Conservation (phyloP, 2,797 vertebrate species). For the Pteropus rufus region DNA sequence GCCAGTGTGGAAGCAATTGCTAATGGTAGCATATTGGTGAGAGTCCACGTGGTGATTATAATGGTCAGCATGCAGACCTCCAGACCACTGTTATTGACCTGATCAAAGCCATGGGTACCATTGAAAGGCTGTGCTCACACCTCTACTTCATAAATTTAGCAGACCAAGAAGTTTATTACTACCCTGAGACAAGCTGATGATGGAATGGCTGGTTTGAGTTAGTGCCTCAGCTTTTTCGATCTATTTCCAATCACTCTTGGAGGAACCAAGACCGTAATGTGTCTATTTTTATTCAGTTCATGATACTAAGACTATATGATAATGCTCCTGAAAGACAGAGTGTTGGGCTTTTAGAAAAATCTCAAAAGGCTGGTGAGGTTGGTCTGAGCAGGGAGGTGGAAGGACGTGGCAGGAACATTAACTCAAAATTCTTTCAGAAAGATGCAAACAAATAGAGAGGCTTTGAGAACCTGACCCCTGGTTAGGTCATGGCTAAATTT, state of each 20-base stretch:
- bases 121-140: slow-evolving; percentile 59
- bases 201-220: slow-evolving; percentile 74
- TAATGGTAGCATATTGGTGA: slow-evolving; percentile 19
- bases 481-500: background rate
- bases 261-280: slow-evolving; percentile 62
- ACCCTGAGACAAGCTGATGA: slow-evolving; percentile 71
- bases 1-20: background rate
- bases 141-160: slow-evolving; percentile 74
- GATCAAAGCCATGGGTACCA: slow-evolving; percentile 54
- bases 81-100: slow-evolving; percentile 56
- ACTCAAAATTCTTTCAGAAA: background rate
- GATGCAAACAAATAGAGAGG: background rate
- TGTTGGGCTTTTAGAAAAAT: slow-evolving; percentile 59
- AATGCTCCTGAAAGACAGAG: slow-evolving; percentile 41
- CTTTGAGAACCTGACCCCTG: background rate
- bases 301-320: slow-evolving; percentile 50
- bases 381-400: background rate
- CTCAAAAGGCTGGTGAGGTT: background rate
- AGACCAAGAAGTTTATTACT: slow-evolving; percentile 72
- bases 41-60: background rate
- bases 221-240: slow-evolving; percentile 64
- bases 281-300: slow-evolving; percentile 68
- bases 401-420: background rate
- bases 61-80: slow-evolving; percentile 55
- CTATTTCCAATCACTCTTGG: slow-evolving; percentile 72